Evolutionary conservation across 2,888 invertebrate species (phyloP).

Genomic region (Lamproptera curius): DNA sequence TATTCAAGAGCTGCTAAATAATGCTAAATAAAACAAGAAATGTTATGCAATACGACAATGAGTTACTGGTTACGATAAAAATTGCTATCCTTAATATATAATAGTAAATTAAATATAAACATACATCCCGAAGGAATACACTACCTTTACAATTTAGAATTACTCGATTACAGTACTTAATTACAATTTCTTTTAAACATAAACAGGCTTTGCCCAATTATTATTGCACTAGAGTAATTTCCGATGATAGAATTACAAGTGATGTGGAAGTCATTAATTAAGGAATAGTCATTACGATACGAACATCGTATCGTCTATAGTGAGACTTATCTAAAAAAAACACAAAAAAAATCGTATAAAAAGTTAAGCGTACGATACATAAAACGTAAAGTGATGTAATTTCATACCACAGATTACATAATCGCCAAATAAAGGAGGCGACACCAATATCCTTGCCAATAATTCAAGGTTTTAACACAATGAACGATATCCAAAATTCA

Average conservation of each 20-base stretch:
- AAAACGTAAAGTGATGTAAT: neutral
- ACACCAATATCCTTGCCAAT: too few relatives aligned
- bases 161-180: slow-evolving; percentile 61
- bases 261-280: slow-evolving; percentile 34
- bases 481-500: too few relatives aligned
- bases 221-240: slow-evolving; percentile 75
- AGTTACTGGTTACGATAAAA: slow-evolving; percentile 28
- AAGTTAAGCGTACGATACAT: neutral
- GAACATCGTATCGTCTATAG: neutral
- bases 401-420: neutral
- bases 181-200: slow-evolving; percentile 65
- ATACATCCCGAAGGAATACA: slow-evolving; percentile 27
- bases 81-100: slow-evolving; percentile 32
- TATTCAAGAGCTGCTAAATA: slow-evolving; percentile 28
- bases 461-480: too few relatives aligned
- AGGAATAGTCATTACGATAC: slow-evolving; percentile 1
- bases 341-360: neutral
- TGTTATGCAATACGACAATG: slow-evolving; percentile 29
- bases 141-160: slow-evolving; percentile 48
- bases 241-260: slow-evolving; percentile 56
- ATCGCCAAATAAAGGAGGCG: neutral
- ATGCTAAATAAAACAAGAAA: slow-evolving; percentile 38
- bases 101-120: slow-evolving; percentile 43
- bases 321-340: neutral
- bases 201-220: slow-evolving; percentile 70